phyloP scores from a whole-genome alignment of 1,140 invertebrate genomes.

The Aporrectodea caliginosa region DNA sequence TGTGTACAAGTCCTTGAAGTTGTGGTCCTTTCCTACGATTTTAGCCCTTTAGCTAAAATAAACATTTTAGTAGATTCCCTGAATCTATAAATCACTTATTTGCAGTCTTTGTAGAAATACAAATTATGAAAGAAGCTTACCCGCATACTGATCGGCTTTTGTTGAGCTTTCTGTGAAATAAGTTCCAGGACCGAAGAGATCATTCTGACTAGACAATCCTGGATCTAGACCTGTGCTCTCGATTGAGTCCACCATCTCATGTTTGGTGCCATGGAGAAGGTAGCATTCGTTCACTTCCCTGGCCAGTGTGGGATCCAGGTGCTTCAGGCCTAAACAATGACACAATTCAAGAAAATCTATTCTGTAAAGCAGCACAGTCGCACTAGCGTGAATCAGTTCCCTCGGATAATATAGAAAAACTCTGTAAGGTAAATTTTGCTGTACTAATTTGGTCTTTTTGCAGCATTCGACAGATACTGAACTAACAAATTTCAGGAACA shows the following conservation, averaged over 20 bases:
- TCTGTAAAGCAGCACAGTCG: too few relatives aligned
- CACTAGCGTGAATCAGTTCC: too few relatives aligned
- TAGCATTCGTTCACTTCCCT: slow-evolving; percentile 38
- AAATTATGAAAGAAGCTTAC: slow-evolving; percentile 18
- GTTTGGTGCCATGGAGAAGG: slow-evolving; percentile 40
- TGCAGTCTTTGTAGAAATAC: background rate
- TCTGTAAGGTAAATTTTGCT: too few relatives aligned
- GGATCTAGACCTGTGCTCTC: slow-evolving; percentile 35
- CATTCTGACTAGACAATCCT: slow-evolving; percentile 32
- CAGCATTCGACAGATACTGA: too few relatives aligned
- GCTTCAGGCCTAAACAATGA: too few relatives aligned
- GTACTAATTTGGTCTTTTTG: too few relatives aligned
- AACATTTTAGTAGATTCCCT: background rate
- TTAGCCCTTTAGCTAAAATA: background rate
- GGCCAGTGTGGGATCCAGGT: background rate
- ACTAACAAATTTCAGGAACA: too few relatives aligned
- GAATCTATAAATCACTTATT: background rate
- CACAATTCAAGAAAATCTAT: too few relatives aligned
- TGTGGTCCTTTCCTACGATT: background rate
- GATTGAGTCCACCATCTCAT: slow-evolving; percentile 31
- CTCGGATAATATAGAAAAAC: too few relatives aligned
- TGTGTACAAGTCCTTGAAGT: background rate
- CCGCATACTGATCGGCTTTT: slow-evolving; percentile 42
- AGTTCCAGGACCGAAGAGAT: slow-evolving; percentile 38
- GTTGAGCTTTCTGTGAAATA: slow-evolving; percentile 41